phyloP scores from a whole-genome alignment of 2,113 vertebrate genomes.

The Esox niger region DNA sequence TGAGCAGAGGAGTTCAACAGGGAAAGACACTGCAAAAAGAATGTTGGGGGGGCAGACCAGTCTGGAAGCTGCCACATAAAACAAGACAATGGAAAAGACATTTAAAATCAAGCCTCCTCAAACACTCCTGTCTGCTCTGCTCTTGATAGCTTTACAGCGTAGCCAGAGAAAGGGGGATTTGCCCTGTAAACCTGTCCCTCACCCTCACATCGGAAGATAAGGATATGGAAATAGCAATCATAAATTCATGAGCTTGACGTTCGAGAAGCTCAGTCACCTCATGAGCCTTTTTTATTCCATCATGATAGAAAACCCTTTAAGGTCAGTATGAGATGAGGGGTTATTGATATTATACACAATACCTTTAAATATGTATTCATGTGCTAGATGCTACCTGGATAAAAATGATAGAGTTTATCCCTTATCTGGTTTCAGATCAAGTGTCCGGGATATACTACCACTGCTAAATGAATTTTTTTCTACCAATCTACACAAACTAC shows the following conservation, averaged over 20 bases:
- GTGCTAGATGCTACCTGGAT: constrained; percentile 1
- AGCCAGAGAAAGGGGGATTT: background rate
- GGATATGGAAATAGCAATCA: constrained; percentile 2
- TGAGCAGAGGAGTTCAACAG: no score
- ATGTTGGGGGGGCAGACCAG: no score
- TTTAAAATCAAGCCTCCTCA: background rate
- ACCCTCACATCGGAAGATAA: background rate
- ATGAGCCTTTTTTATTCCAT: background rate
- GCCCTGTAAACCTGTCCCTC: constrained; percentile 31
- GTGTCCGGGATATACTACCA: no score
- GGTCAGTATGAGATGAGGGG: background rate
- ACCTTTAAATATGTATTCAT: background rate
- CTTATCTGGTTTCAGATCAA: constrained; percentile 3
- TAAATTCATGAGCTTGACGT: constrained; percentile 3
- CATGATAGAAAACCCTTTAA: background rate
- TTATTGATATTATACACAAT: background rate
- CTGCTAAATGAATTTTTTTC: no score
- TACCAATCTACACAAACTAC: no score
- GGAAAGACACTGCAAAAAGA: no score
- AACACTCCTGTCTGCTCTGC: background rate
- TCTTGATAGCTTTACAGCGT: background rate
- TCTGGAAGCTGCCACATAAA: no score
- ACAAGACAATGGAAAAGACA: no score
- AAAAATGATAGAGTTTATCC: no score
- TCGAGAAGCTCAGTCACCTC: background rate